These are phyloP conservation scores for Paramisgurnus dabryanus DNA, from an alignment of 2,113 vertebrate genomes.

Conservation along the genomic window DNA sequence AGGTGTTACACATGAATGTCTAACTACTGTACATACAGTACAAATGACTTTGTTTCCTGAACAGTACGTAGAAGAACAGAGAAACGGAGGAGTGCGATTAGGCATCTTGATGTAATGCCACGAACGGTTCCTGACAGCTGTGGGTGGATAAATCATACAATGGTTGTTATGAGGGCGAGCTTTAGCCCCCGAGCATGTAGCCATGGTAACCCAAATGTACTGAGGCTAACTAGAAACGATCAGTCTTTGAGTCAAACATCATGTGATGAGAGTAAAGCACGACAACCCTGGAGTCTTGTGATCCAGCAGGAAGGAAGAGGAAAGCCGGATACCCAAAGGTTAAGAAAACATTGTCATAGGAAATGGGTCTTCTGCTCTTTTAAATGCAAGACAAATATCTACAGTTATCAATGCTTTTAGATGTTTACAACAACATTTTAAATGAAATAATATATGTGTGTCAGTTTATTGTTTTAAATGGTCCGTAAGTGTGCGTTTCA, in stretches of 20 bases:
- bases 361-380: background rate
- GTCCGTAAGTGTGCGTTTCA: no score
- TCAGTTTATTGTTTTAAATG: no score
- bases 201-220: constrained; percentile 42
- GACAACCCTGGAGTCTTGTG: constrained; percentile 67
- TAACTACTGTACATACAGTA: background rate
- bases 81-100: background rate
- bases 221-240: constrained; percentile 51
- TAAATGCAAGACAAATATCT: background rate
- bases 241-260: constrained; percentile 48
- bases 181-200: constrained; percentile 15
- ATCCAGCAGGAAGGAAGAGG: constrained; percentile 59
- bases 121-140: background rate
- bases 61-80: background rate
- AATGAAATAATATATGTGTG: no score
- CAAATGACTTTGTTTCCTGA: background rate
- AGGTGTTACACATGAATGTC: background rate
- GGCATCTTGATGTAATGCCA: background rate
- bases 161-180: background rate
- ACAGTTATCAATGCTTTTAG: background rate
- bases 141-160: background rate
- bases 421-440: background rate
- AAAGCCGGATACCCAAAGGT: background rate
- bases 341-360: background rate
- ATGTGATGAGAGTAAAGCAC: constrained; percentile 66